phyloP scores from a whole-genome alignment of 2,888 invertebrate genomes.

The Drosophila mimica region DNA sequence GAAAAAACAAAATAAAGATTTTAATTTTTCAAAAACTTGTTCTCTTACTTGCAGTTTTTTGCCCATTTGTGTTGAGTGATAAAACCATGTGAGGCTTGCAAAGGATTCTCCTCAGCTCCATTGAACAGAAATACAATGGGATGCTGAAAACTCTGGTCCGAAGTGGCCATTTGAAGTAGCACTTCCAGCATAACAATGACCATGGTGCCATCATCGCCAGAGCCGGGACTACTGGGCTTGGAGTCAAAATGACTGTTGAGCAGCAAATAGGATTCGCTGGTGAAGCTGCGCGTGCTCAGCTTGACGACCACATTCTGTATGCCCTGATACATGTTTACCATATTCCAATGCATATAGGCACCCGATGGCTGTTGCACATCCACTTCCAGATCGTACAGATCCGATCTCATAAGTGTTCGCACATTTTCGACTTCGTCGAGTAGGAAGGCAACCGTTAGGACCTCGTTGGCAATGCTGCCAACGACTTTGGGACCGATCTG shows the following conservation, averaged over 20 bases:
- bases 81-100: constrained; percentile 90
- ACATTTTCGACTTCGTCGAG: constrained; percentile 72
- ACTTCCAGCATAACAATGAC: constrained; percentile 88
- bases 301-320: constrained; percentile 83
- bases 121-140: constrained; percentile 89
- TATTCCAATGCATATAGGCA: constrained; percentile 71
- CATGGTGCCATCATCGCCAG: constrained; percentile 88
- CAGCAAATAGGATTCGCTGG: constrained; percentile 85
- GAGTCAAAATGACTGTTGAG: constrained; percentile 98
- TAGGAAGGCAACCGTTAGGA: constrained; percentile 86
- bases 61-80: constrained; percentile 86
- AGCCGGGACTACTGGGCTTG: constrained; percentile 92
- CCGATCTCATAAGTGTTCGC: constrained; percentile 64
- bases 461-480: constrained; percentile 91
- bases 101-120: constrained; percentile 88
- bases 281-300: constrained; percentile 68
- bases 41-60: constrained; percentile 57
- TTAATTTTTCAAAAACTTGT: background rate
- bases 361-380: constrained; percentile 82
- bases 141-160: constrained; percentile 85
- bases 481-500: constrained; percentile 89
- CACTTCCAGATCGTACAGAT: constrained; percentile 78
- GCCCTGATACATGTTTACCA: constrained; percentile 82
- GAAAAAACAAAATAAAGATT: background rate
- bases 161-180: constrained; percentile 85